These are phyloP conservation scores for Melanogrammus aeglefinus DNA, from an alignment of 2,797 vertebrate genomes.

Conservation along the genomic window DNA sequence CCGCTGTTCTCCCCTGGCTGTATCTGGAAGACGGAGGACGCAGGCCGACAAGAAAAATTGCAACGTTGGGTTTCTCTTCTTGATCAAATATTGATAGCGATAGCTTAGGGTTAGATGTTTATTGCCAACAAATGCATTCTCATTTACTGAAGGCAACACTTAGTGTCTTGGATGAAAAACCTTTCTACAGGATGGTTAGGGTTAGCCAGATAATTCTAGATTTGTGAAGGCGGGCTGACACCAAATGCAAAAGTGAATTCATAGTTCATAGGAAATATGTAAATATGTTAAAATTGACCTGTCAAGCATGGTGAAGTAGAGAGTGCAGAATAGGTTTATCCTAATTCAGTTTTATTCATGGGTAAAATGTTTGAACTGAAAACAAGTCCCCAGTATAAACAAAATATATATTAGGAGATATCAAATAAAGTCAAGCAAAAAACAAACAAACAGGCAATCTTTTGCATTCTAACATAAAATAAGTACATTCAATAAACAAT, in stretches of 20 bases:
- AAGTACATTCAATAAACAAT: slow-evolving; percentile 38
- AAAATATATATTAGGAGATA: slow-evolving; percentile 55
- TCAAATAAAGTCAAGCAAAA: slow-evolving; percentile 44
- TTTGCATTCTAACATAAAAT: slow-evolving; percentile 38
- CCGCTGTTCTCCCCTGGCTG: slow-evolving; percentile 42
- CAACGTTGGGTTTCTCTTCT: slow-evolving; percentile 33
- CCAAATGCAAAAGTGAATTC: not conserved
- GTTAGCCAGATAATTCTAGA: not conserved
- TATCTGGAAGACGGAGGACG: slow-evolving; percentile 39
- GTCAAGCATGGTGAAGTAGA: slow-evolving; percentile 11
- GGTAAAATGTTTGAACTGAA: slow-evolving; percentile 49
- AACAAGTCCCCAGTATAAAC: slow-evolving; percentile 57
- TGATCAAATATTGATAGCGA: slow-evolving; percentile 49
- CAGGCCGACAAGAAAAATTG: slow-evolving; percentile 8
- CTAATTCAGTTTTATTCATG: slow-evolving; percentile 65
- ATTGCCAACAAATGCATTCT: not conserved
- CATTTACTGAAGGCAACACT: slow-evolving; percentile 25
- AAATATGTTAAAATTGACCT: not conserved
- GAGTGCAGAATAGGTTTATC: slow-evolving; percentile 9
- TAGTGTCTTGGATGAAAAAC: not conserved
- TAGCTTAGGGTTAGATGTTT: slow-evolving; percentile 31
- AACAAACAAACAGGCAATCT: slow-evolving; percentile 22
- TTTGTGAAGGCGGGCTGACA: not conserved
- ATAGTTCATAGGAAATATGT: not conserved
- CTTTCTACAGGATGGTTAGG: not conserved